These are phyloP conservation scores for Chrysina gloriosa DNA, from an alignment of 2,888 invertebrate species.

Conservation along the genomic window DNA sequence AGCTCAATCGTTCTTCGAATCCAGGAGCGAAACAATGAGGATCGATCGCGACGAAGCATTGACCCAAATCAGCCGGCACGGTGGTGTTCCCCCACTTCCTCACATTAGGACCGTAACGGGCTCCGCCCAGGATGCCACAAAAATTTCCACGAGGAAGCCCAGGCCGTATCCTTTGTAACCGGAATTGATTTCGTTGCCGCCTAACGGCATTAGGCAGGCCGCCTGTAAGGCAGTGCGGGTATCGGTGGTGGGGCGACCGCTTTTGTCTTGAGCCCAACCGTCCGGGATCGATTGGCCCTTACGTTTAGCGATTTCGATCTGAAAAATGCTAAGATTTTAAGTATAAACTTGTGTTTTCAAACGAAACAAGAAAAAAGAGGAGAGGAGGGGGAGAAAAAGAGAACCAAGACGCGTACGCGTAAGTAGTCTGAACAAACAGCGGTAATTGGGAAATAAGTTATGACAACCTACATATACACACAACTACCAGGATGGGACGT, in stretches of 20 bases:
- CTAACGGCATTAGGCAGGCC: constrained; percentile 75
- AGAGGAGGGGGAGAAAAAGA: too few species aligned
- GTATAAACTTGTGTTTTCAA: too few species aligned
- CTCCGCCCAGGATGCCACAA: constrained; percentile 83
- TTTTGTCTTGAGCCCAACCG: constrained; percentile 81
- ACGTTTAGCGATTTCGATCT: constrained; percentile 83
- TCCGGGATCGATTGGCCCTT: constrained; percentile 81
- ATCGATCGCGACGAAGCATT: constrained; percentile 89
- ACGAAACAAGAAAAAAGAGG: too few species aligned
- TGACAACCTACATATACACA: too few species aligned
- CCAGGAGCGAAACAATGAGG: constrained; percentile 85
- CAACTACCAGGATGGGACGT: too few species aligned
- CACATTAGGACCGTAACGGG: constrained; percentile 78
- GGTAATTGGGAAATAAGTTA: too few species aligned
- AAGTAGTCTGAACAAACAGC: too few species aligned
- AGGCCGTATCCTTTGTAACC: constrained; percentile 93
- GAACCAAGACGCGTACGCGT: too few species aligned
- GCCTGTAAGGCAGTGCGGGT: constrained; percentile 72
- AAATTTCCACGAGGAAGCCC: constrained; percentile 88
- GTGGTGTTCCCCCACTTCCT: constrained; percentile 78
- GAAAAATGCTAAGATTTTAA: too few species aligned
- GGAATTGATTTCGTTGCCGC: constrained; percentile 77
- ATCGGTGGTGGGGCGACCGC: constrained; percentile 74
- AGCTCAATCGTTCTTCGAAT: constrained; percentile 79
- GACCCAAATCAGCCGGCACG: constrained; percentile 82